Percentiles rank a stretch among this genome's conserved stretches.
Conservation (phyloP, 2,797 vertebrate genomes). For the Pangasius djambal region DNA sequence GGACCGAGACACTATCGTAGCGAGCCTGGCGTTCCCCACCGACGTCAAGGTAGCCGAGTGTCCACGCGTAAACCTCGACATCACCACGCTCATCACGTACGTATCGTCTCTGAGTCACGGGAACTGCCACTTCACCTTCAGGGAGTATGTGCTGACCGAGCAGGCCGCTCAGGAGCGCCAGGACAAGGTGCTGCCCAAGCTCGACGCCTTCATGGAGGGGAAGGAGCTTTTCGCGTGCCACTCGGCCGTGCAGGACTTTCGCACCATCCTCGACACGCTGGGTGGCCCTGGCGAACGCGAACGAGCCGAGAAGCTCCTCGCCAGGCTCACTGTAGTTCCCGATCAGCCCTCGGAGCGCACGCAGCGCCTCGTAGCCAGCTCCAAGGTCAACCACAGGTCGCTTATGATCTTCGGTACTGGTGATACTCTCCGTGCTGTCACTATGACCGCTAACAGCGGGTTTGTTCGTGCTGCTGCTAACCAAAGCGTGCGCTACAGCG, state of each 20-base stretch:
- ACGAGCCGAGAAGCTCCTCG: constrained; percentile 79
- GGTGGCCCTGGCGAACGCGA: constrained; percentile 88
- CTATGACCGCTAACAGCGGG: constrained; percentile 95
- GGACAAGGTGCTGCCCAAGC: constrained; percentile 83
- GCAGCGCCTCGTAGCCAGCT: constrained; percentile 81
- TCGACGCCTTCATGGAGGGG: constrained; percentile 87
- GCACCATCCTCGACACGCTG: constrained; percentile 87
- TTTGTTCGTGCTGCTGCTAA: constrained; percentile 93
- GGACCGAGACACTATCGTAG: constrained; percentile 80
- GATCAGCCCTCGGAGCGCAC: constrained; percentile 89
- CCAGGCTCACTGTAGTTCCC: constrained; percentile 81
- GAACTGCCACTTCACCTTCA: constrained; percentile 86
- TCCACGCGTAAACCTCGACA: constrained; percentile 88
- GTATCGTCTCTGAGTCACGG: constrained; percentile 93
- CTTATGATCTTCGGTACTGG: constrained; percentile 93
- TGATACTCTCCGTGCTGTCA: constrained; percentile 87
- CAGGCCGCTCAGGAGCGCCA: constrained; percentile 90
- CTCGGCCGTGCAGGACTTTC: constrained; percentile 90
- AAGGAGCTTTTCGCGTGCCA: constrained; percentile 91
- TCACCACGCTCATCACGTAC: constrained; percentile 92
- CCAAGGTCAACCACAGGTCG: constrained; percentile 89
- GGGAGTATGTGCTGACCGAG: constrained; percentile 90
- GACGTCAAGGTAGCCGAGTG: constrained; percentile 85
- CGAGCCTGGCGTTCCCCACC: constrained; percentile 82
- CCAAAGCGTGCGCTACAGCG: constrained; percentile 91